A percentile compares a stretch with the other conserved stretches of the same genome.
These are phyloP conservation scores for Psophia crepitans DNA, from an alignment of 2,113 vertebrate genomes.

Conservation along the genomic window DNA sequence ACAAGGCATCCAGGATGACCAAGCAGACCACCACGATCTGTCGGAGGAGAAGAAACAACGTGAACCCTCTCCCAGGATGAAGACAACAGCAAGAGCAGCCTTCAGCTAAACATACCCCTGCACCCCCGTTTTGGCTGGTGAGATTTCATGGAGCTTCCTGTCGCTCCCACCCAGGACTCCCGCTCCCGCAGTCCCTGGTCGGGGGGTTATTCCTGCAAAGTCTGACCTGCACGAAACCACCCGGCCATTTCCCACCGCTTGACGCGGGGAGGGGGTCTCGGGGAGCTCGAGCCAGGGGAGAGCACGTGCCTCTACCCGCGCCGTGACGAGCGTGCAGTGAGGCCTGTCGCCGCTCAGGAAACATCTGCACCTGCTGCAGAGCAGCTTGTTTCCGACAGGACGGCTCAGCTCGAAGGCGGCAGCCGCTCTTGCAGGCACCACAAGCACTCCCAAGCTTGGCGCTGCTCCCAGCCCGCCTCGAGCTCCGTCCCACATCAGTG, in stretches of 20 bases:
- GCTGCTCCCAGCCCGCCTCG: not conserved
- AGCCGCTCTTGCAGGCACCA: not conserved
- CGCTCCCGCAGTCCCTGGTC: accelerated
- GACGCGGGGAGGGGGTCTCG: accelerated
- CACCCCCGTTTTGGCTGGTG: accelerated
- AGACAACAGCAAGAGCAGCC: not conserved
- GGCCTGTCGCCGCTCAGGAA: not conserved
- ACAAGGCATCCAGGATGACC: conserved; percentile 88
- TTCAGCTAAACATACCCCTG: not conserved
- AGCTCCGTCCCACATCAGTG: accelerated
- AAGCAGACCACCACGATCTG: conserved; percentile 88
- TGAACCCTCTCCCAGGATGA: not conserved
- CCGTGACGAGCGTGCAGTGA: accelerated
- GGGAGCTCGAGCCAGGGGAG: not conserved
- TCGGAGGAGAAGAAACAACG: not conserved
- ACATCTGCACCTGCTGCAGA: not conserved
- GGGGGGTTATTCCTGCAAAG: not conserved
- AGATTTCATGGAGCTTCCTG: not conserved
- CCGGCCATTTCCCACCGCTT: accelerated
- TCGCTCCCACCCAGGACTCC: not conserved
- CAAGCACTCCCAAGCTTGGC: accelerated
- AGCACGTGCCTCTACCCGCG: accelerated
- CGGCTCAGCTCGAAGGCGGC: not conserved
- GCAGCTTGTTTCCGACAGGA: accelerated
- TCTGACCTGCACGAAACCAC: not conserved